Conservation (phyloP, 2,113 vertebrate genomes). For the Triplophysa siluroides region DNA sequence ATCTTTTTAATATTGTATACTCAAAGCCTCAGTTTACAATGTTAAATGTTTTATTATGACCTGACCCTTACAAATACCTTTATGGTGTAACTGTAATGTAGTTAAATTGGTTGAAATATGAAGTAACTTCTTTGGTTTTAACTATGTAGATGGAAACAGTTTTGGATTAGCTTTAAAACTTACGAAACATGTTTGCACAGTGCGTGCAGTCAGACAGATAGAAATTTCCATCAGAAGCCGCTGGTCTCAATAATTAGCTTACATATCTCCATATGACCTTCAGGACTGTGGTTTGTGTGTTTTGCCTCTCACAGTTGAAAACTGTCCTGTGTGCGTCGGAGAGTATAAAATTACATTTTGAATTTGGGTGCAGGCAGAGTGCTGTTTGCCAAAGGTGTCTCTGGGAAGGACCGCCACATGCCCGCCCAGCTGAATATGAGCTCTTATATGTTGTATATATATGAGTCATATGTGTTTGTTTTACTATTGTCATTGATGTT, state of each 20-base stretch:
- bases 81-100: no score
- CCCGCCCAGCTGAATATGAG: conserved; percentile 24
- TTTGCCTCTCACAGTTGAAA: not conserved
- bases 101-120: no score
- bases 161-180: not conserved
- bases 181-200: not conserved
- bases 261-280: conserved; percentile 3
- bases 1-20: not conserved
- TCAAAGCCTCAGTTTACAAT: not conserved
- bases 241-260: conserved; percentile 2
- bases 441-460: conserved; percentile 1
- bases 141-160: not conserved
- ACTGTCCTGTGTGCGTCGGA: not conserved
- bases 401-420: conserved; percentile 3
- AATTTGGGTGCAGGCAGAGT: conserved; percentile 13
- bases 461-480: conserved; percentile 37
- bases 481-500: conserved; percentile 19
- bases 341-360: conserved; percentile 27
- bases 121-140: no score
- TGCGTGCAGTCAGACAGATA: not conserved
- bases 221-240: not conserved
- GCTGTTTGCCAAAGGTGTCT: conserved; percentile 35
- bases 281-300: not conserved
- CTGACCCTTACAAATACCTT: no score
- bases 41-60: not conserved